Evolutionary conservation across 2,113 vertebrate species (phyloP), one percentile per base, ranked within the genome.

Genomic region (Scophthalmus maximus): DNA sequence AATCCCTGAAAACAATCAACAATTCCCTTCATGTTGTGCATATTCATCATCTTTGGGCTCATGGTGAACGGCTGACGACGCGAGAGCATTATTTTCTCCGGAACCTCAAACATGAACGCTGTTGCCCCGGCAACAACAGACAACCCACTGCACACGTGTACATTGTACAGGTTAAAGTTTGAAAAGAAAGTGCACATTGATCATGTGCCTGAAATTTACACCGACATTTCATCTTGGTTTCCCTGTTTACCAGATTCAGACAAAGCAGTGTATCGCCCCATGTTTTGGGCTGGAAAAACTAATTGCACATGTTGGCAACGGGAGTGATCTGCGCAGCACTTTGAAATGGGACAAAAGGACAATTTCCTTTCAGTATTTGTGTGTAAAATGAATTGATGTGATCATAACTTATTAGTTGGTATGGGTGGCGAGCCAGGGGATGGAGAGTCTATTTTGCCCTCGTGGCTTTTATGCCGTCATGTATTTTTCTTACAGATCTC

Each of bases 381-480:
- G 40, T 18, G 42, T 8, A 18, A 9, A 74, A 67, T 12, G 25
- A 68, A 82, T 55, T 78, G 57, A 84, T 76, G 36, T 59, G 68
- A 78, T 69, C 59, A 64, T 78, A 81, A 74, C 60, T 34, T 60
- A 82, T 88, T 69, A 61, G 55, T 29, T 67, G 26, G 8, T 23
- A 8, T 49, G 36, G 69, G 70, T n/a, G n/a, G 25, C 7, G 42
- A n/a, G 42, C 15, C 15, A 8, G 18, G 42, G 20, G n/a, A 56
- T 27, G 25, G n/a, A 27, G 81, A 82, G 75, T 78, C 81, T 49
- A 78, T 85, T 85, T 81, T 2, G 47, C 61, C 42, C 1, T 52
- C 49, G 5, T 34, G 25, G 53, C 58, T 63, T 44, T 78, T 56
- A 32, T n/a, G 20, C 20, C 15, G 57, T 30, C 36, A 15, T 70